Conservation (phyloP, 2,113 vertebrate genomes). For the Paedocypris sp. region DNA sequence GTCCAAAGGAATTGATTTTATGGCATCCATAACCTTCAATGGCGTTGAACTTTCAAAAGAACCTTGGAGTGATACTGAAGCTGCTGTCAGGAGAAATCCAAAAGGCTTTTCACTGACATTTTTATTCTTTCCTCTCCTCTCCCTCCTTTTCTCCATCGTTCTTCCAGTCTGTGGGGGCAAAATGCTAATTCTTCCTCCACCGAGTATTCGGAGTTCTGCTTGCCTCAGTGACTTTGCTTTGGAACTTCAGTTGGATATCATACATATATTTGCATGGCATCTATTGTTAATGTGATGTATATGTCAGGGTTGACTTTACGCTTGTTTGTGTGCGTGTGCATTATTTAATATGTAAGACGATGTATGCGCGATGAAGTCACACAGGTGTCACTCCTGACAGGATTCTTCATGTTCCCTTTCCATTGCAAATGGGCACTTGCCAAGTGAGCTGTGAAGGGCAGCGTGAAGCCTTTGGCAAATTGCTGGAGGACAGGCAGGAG, state of each 20-base stretch:
- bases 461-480: slow-evolving; percentile 62
- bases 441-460: slow-evolving; percentile 64
- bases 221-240: slow-evolving; percentile 46
- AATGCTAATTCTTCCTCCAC: slow-evolving; percentile 56
- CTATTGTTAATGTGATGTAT: slow-evolving; percentile 39
- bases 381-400: slow-evolving; percentile 46
- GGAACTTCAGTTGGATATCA: slow-evolving; percentile 39
- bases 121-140: slow-evolving; percentile 24
- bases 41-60: slow-evolving; percentile 46
- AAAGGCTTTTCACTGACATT: slow-evolving; percentile 42
- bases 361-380: slow-evolving; percentile 33
- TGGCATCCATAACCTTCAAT: slow-evolving; percentile 49
- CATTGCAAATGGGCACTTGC: slow-evolving; percentile 49
- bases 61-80: slow-evolving; percentile 40
- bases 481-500: slow-evolving; percentile 45
- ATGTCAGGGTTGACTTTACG: slow-evolving; percentile 17
- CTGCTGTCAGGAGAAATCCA: slow-evolving; percentile 34
- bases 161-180: slow-evolving; percentile 31
- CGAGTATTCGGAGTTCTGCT: slow-evolving; percentile 50
- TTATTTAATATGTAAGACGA: slow-evolving; percentile 13
- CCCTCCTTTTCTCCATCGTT: slow-evolving; percentile 11
- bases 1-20: slow-evolving; percentile 45
- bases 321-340: slow-evolving; percentile 8
- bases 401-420: slow-evolving; percentile 36
- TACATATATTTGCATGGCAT: slow-evolving; percentile 27